Percentiles rank a stretch among this genome's conserved stretches.
Evolutionary conservation across 92 coral and sea anemone species (phyloP).

Genomic region (Paramuricea clavata): DNA sequence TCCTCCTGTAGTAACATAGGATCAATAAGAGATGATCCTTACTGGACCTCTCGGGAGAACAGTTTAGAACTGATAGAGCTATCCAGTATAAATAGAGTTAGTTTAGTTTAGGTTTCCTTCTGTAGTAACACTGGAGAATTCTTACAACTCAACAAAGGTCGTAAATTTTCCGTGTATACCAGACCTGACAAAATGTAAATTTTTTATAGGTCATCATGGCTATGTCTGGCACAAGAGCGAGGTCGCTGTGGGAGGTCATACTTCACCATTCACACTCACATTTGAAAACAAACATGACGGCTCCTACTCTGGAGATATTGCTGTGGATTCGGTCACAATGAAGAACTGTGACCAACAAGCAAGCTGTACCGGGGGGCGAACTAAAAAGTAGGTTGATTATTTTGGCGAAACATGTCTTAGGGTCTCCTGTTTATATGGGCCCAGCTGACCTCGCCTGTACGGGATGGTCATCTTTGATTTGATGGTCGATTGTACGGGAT

Average conservation of each 20-base stretch:
- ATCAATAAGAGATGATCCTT: too few relatives aligned
- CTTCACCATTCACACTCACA: constrained; percentile 77
- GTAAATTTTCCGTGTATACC: background rate
- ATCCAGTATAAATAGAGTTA: too few relatives aligned
- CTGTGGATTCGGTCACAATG: constrained; percentile 83
- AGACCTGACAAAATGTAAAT: background rate
- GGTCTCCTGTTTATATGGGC: too few relatives aligned
- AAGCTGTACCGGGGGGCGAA: constrained; percentile 51
- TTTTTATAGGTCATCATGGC: constrained; percentile 83
- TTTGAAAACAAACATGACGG: constrained; percentile 84
- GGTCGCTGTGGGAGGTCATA: constrained; percentile 82
- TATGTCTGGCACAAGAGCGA: constrained; percentile 78
- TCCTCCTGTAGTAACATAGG: too few relatives aligned
- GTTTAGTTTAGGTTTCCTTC: too few relatives aligned
- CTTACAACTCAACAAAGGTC: too few relatives aligned
- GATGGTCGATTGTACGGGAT: too few relatives aligned
- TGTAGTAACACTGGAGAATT: too few relatives aligned
- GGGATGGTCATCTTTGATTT: too few relatives aligned
- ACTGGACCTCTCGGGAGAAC: too few relatives aligned
- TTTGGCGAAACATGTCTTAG: background rate
- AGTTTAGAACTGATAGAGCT: too few relatives aligned
- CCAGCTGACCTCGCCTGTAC: too few relatives aligned
- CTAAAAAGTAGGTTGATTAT: background rate
- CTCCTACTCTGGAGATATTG: constrained; percentile 87
- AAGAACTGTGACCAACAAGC: constrained; percentile 64